Evolutionary conservation across 2,797 vertebrate species (phyloP).

Genomic region (Setipinna tenuifilis): DNA sequence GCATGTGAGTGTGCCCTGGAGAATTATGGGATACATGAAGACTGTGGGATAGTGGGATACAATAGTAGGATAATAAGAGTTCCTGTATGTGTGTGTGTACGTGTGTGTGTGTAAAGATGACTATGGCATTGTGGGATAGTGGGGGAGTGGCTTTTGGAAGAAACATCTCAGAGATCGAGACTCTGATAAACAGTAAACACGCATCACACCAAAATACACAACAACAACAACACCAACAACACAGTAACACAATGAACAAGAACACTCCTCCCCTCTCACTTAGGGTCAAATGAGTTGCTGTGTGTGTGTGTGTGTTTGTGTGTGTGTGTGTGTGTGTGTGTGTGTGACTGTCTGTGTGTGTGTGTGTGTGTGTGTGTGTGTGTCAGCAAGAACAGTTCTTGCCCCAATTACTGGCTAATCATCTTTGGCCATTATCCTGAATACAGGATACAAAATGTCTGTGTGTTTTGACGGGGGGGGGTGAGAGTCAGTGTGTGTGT

Average conservation of each 20-base stretch:
- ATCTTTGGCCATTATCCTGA: background rate
- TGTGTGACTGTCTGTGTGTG: background rate
- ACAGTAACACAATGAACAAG: background rate
- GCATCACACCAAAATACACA: background rate
- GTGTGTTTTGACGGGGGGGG: background rate
- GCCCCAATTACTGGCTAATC: slow-evolving; percentile 2
- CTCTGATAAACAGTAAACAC: background rate
- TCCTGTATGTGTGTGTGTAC: too few species aligned
- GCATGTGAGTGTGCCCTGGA: background rate
- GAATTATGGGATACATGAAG: background rate
- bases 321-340: slow-evolving; percentile 5
- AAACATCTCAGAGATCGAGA: background rate
- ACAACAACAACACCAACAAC: background rate
- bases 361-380: background rate
- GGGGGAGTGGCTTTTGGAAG: background rate
- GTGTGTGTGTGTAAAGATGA: background rate
- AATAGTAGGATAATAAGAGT: too few species aligned
- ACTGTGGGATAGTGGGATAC: background rate
- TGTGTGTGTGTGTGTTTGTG: background rate
- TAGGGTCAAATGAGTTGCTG: background rate
- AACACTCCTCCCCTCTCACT: slow-evolving; percentile 24
- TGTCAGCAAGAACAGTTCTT: background rate
- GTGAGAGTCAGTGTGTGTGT: background rate
- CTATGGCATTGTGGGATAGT: slow-evolving; percentile 40
- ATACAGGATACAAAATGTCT: background rate